These are phyloP conservation scores for Phrynocephalus versicolor DNA, from an alignment of 2,113 vertebrate species.

Conservation along the genomic window DNA sequence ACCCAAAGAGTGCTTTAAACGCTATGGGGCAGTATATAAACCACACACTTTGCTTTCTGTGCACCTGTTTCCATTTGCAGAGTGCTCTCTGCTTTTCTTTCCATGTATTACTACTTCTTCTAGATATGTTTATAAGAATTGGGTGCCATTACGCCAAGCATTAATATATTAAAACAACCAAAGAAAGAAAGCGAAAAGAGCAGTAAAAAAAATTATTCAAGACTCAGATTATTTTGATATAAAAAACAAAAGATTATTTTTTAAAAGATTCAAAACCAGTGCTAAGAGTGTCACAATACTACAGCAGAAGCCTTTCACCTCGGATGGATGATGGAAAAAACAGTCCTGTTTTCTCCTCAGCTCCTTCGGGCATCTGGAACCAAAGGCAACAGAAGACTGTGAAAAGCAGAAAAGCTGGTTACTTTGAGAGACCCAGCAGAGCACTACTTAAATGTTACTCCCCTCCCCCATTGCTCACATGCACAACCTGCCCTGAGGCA, in stretches of 20 bases:
- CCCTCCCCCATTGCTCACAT: neutral
- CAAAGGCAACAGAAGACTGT: constrained; percentile 6
- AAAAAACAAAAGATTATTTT: too few species aligned
- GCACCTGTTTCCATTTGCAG: neutral
- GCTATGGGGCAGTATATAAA: too few species aligned
- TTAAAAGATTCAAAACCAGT: neutral
- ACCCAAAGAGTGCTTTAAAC: too few species aligned
- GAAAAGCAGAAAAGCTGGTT: neutral
- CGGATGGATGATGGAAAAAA: neutral
- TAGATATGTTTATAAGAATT: neutral
- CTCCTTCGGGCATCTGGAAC: neutral
- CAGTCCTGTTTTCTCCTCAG: neutral
- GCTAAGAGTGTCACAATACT: neutral
- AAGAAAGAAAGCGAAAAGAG: neutral
- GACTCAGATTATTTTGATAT: neutral
- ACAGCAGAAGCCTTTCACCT: neutral
- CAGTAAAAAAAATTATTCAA: neutral
- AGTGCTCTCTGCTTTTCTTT: neutral
- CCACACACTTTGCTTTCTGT: too few species aligned
- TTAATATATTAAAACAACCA: neutral
- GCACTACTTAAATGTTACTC: neutral
- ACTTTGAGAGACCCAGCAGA: neutral
- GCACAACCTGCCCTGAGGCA: neutral
- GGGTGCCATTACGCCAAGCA: too few species aligned
- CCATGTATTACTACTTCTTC: neutral